phyloP scores from a whole-genome alignment of 1,140 invertebrate species.

The Trichoplusia ni region DNA sequence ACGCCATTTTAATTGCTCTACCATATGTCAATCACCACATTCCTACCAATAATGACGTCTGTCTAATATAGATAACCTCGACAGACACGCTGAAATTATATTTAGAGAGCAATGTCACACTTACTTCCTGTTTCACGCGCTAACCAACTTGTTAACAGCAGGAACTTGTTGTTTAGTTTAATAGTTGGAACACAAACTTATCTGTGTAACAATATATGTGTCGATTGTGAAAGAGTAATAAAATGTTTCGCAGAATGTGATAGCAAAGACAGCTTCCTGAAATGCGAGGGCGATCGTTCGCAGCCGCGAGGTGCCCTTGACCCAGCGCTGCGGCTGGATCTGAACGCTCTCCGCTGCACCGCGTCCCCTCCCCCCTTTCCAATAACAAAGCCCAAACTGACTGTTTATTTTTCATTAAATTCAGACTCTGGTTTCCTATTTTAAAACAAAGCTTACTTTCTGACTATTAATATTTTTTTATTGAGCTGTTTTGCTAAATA shows the following conservation, averaged over 20 bases:
- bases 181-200: too few relatives aligned
- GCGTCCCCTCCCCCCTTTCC: conserved; percentile 42
- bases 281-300: conserved; percentile 45
- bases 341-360: conserved; percentile 39
- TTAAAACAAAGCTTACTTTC: too few relatives aligned
- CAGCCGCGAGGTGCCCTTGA: conserved; percentile 62
- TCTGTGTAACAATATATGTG: too few relatives aligned
- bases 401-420: conserved; percentile 12
- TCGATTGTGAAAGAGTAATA: conserved; percentile 33
- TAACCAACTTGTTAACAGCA: neutral
- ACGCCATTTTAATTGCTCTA: conserved; percentile 61
- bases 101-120: conserved; percentile 2
- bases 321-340: conserved; percentile 44
- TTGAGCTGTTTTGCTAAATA: too few relatives aligned
- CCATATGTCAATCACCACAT: conserved; percentile 63
- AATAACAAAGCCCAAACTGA: conserved; percentile 40
- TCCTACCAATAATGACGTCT: conserved; percentile 43
- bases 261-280: conserved; percentile 38
- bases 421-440: neutral
- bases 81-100: conserved; percentile 28
- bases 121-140: conserved; percentile 25
- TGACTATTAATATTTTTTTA: too few relatives aligned
- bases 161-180: too few relatives aligned
- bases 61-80: conserved; percentile 35
- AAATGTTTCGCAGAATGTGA: conserved; percentile 50